Evolutionary conservation across 1,140 invertebrate species (phyloP).

Genomic region (Diorhabda sublineata): DNA sequence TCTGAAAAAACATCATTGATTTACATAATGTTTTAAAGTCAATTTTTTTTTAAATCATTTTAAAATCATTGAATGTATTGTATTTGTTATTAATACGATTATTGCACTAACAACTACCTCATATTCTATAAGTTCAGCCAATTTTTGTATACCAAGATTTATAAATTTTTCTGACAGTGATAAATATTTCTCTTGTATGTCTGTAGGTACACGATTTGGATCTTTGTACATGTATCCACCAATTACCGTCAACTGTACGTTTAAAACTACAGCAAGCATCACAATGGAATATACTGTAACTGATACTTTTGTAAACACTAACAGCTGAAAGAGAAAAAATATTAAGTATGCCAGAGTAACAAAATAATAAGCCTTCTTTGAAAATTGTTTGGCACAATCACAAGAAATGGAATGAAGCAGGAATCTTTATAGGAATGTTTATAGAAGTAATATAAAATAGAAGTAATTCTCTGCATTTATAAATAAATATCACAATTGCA

Average conservation of each 20-base stretch:
- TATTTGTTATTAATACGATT: not conserved
- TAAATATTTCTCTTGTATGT: slow-evolving; percentile 71
- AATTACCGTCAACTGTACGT: slow-evolving; percentile 82
- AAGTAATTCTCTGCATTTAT: too few relatives aligned
- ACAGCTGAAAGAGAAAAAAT: slow-evolving; percentile 43
- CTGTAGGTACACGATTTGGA: slow-evolving; percentile 49
- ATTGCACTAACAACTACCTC: slow-evolving; percentile 52
- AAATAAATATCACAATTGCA: too few relatives aligned
- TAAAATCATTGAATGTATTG: slow-evolving; percentile 6
- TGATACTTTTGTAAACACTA: slow-evolving; percentile 65
- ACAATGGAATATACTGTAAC: slow-evolving; percentile 75
- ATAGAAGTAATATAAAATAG: too few relatives aligned
- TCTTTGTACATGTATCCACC: slow-evolving; percentile 82
- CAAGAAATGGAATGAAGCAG: too few relatives aligned
- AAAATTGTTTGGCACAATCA: too few relatives aligned
- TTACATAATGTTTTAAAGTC: not conserved
- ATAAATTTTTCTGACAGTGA: slow-evolving; percentile 69
- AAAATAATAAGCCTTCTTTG: not conserved
- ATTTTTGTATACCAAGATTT: slow-evolving; percentile 61
- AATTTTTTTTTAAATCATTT: not conserved
- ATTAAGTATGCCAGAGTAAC: not conserved
- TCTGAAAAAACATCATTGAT: slow-evolving; percentile 29
- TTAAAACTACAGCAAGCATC: slow-evolving; percentile 73
- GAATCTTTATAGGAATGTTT: too few relatives aligned
- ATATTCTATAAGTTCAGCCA: slow-evolving; percentile 61